Evolutionary conservation across 23 tunicate species (phyloP), one percentile per base, ranked within the genome.

Genomic region (Oikopleura albicans): DNA sequence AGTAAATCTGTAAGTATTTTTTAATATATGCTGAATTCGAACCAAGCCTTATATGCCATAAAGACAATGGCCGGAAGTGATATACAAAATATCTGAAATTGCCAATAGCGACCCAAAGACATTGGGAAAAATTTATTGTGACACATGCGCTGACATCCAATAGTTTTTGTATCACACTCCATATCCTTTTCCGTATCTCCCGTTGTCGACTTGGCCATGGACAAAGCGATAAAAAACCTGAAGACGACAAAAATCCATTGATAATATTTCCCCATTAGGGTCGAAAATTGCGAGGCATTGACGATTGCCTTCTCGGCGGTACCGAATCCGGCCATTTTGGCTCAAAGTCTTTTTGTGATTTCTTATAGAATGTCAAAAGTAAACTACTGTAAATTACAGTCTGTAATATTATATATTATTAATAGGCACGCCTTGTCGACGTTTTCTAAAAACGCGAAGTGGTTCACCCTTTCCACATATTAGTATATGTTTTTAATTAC

Each of bases 311-410:
- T 71, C 79, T 71, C 79, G 27, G 35, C 79, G 79, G 79, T 71
- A 2, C 79, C 79, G 37, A 71, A 71, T 2, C 79, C 79, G 37
- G 79, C 79, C 79, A 71, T 71, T n/a, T n/a, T n/a, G n/a, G n/a
- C 59, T 49, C 59, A 49, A 49, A 49, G 22, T 49, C 59, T 49
- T 49, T 22, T 22, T 49, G 16, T 49, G 16, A 8, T 49, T 49
- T 49, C 59, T 22, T 49, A n/a, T n/a, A n/a, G n/a, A n/a, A n/a
- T n/a, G n/a, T n/a, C n/a, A n/a, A n/a, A n/a, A n/a, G n/a, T n/a
- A n/a, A n/a, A n/a, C n/a, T n/a, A n/a, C n/a, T n/a, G n/a, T n/a
- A n/a, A n/a, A n/a, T n/a, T n/a, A n/a, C n/a, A n/a, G n/a, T n/a
- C n/a, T n/a, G n/a, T n/a, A n/a, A n/a, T n/a, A n/a, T n/a, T n/a